Evolutionary conservation across 2,113 vertebrate genomes (phyloP), one percentile per base, ranked within the genome.

Genomic region (Platichthys stellatus): DNA sequence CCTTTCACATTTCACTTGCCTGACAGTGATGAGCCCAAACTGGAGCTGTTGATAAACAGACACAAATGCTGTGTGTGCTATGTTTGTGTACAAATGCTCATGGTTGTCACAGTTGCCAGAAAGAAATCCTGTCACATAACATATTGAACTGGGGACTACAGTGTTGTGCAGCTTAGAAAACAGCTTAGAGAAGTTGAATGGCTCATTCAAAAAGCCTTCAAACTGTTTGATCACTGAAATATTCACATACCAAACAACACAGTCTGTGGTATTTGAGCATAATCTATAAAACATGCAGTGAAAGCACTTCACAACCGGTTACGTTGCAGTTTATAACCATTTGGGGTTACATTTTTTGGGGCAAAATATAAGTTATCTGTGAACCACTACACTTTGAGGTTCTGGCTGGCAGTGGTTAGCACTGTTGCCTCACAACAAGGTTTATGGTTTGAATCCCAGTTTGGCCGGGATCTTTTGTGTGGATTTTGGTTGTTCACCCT

Each of bases 41-140:
- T 53, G 51, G 51, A n/a, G 51, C 47, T 3, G 2, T 49, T 59
- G 74, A 69, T 78, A 85, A 85, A 38, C 70, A 85, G 49, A 72
- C 47, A 53, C 51, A n/a, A 53, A 53, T n/a, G 51, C 51, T 53
- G 51, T n/a, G 51, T 53, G n/a, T 18, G 9, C n/a, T n/a, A n/a
- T n/a, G n/a, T n/a, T n/a, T n/a, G 18, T n/a, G 51, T 8, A 2
- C 20, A n/a, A 53, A 9, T 53, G 51, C 45, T 20, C 18, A 8
- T 53, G 51, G 51, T 14, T 17, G 15, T n/a, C 51, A 53, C 51
- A 53, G 51, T 53, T n/a, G 51, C 18, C 18, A 53, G 51, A 53
- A 53, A 53, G 8, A 53, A 53, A 10, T n/a, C 51, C 20, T 20
- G 20, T 53, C 51, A n/a, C 51, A 53, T n/a, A 53, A 53, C 51